Evolutionary conservation across 2,888 invertebrate genomes (phyloP), one percentile per base, ranked within the genome.

Genomic region (Tromatobia lineatoria): DNA sequence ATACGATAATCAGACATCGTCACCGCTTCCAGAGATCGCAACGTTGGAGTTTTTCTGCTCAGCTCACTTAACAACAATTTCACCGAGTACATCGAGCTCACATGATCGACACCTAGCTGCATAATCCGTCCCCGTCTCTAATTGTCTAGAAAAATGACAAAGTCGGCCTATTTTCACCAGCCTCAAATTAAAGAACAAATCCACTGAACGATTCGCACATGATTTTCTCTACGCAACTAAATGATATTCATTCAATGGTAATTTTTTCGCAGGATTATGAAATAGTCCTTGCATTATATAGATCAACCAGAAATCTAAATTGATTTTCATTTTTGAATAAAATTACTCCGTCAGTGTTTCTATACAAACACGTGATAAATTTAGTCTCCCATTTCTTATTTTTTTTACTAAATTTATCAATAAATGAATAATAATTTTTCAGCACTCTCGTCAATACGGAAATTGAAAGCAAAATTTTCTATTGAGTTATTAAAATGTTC

Each of bases 1-100:
- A 85, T 76, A 57, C 80, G 57, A 78, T 18, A 23, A 80, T 81
- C 85, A 94, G 94, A 94, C 88, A 90, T 94, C 66, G 93, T 94
- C 66, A 94, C 94, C 52, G 94, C 94, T 47, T 94, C 94, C 34
- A 94, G 94, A 88, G 94, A 94, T 85, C 92, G 93, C 70, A 93
- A 94, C 50, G 94, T 94, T 3, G 94, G 94, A 23, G 91, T 94
- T 29, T 90, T 94, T 50, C 90, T 93, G 25, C 91, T 94, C 8
- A 94, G 94, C 18, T 91, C 94, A 29, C 94, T 94, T 50, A 94
- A 93, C 89, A 94, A 94, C 87, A 94, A 94, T 3, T 94, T 94
- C 90, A 94, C 94, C 57, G 94, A 94, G 82, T 94, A 94, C 88
- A 92, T 93, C 82, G 94, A 94, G 88, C 90, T 94, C 70, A 94